These are phyloP conservation scores for Oriolus oriolus DNA, from an alignment of 2,113 vertebrate species.

Conservation along the genomic window DNA sequence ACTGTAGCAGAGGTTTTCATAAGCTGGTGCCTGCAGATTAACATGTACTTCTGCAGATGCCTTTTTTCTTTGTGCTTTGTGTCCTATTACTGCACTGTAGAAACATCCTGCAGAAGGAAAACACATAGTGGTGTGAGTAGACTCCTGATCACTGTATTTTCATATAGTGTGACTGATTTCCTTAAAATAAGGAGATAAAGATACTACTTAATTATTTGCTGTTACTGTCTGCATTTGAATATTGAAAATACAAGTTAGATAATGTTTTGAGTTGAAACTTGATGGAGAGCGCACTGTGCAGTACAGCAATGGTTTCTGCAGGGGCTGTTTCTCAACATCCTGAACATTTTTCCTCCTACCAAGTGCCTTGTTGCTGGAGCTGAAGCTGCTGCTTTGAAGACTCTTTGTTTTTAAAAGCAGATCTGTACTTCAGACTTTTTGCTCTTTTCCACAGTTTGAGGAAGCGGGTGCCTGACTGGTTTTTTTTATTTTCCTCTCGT, in stretches of 20 bases:
- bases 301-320: background rate
- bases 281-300: background rate
- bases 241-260: background rate
- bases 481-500: background rate
- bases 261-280: background rate
- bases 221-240: background rate
- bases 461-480: background rate
- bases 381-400: background rate
- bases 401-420: background rate
- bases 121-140: background rate
- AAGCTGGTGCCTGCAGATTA: background rate
- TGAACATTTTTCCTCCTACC: background rate
- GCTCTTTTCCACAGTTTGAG: background rate
- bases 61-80: background rate
- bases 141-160: background rate
- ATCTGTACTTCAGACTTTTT: background rate
- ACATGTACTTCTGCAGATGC: background rate
- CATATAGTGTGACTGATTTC: background rate
- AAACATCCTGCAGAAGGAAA: background rate
- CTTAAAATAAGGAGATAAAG: background rate
- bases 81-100: background rate
- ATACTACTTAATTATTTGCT: background rate
- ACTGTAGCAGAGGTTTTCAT: background rate
- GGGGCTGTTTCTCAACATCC: background rate
- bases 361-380: background rate